A percentile compares a stretch with the other conserved stretches of the same genome.
phyloP scores from a whole-genome alignment of 2,797 vertebrate genomes.

The Cuculus canorus region DNA sequence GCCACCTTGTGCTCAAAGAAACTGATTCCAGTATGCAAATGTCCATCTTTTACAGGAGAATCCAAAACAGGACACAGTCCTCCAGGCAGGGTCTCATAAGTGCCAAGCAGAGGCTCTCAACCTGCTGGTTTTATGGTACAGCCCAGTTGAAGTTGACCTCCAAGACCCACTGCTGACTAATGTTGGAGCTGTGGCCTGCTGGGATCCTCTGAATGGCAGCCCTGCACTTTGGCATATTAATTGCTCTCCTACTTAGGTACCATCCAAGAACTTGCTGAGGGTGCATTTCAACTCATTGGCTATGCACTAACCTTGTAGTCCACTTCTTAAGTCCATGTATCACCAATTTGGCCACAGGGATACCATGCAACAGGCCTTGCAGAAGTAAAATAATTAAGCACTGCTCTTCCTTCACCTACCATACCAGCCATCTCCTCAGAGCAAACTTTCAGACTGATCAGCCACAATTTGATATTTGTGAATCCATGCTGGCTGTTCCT shows the following conservation, averaged over 20 bases:
- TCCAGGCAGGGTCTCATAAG: neutral
- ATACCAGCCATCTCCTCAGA: neutral
- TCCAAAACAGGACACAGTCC: neutral
- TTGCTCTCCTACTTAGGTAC: neutral
- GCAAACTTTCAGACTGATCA: neutral
- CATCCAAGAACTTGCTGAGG: neutral
- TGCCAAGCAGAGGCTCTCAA: neutral
- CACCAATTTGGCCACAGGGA: neutral
- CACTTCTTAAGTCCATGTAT: neutral
- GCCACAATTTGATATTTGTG: neutral
- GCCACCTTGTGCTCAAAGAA: neutral
- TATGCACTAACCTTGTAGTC: neutral
- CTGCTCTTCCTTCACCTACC: neutral
- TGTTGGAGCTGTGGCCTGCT: neutral
- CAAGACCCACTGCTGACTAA: neutral
- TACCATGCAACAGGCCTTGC: neutral
- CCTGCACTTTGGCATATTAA: neutral
- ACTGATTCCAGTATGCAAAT: neutral
- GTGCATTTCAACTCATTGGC: neutral
- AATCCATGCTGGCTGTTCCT: neutral
- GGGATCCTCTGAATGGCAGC: neutral
- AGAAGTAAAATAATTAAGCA: neutral
- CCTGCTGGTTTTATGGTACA: neutral
- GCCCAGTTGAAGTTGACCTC: neutral
- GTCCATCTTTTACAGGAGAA: neutral